A percentile compares a stretch with the other conserved stretches of the same genome.
These are phyloP conservation scores for Daboia siamensis DNA, from an alignment of 2,113 vertebrate genomes.

Conservation along the genomic window DNA sequence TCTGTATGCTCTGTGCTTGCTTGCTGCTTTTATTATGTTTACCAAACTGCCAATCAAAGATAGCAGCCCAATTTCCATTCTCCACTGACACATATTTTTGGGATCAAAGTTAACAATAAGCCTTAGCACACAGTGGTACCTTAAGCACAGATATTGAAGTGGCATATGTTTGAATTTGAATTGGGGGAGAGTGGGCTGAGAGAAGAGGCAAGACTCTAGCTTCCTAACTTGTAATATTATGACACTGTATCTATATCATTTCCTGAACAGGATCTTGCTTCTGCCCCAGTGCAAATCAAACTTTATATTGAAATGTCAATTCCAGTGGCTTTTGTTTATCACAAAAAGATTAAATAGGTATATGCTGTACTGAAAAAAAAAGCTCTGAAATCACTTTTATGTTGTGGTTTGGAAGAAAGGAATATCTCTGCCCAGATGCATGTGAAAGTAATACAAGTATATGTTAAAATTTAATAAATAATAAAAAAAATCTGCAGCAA, in stretches of 20 bases:
- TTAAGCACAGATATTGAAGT: conserved; percentile 66
- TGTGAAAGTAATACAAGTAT: background rate
- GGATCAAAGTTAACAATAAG: conserved; percentile 13
- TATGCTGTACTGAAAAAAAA: background rate
- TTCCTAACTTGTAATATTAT: background rate
- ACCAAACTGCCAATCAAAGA: conserved; percentile 65
- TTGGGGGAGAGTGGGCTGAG: conserved; percentile 34
- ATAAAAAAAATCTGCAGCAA: background rate
- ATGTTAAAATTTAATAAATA: background rate
- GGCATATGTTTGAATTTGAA: conserved; percentile 61
- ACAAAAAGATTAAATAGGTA: background rate
- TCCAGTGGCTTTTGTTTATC: background rate
- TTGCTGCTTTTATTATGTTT: conserved; percentile 60
- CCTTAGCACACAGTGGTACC: conserved; percentile 36
- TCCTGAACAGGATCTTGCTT: background rate
- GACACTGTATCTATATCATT: background rate
- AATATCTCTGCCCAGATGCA: background rate
- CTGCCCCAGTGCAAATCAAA: background rate
- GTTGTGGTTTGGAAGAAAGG: background rate
- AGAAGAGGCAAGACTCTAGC: conserved; percentile 10
- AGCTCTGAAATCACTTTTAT: background rate
- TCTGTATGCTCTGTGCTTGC: background rate
- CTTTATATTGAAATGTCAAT: conserved; percentile 27
- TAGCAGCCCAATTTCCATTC: conserved; percentile 25
- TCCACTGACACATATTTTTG: background rate